These are phyloP conservation scores for Colistium nudipinnis DNA, from an alignment of 2,113 vertebrate genomes.

Conservation along the genomic window DNA sequence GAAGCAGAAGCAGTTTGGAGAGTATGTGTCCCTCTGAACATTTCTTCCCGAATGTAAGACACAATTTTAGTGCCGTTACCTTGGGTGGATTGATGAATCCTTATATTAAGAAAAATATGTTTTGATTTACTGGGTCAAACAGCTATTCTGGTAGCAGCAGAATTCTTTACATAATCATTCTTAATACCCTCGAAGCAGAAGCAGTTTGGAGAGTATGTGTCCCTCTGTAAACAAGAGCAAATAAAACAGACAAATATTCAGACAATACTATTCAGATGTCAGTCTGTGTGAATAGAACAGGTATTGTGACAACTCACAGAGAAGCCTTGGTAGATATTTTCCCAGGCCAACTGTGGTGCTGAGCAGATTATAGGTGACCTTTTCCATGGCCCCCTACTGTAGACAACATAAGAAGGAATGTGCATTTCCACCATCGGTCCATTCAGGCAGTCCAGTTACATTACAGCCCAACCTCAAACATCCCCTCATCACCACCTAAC, in stretches of 20 bases:
- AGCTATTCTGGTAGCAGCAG: constrained; percentile 6
- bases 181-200: constrained; percentile 25
- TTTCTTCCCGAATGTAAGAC: too few species aligned
- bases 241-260: constrained; percentile 23
- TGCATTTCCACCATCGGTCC: too few species aligned
- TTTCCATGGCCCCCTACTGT: too few species aligned
- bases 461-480: too few species aligned
- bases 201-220: constrained; percentile 41
- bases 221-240: constrained; percentile 30
- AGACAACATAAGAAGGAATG: too few species aligned
- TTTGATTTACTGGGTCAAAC: constrained; percentile 13
- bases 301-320: constrained; percentile 12
- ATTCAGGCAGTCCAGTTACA: too few species aligned
- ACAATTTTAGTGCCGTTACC: too few species aligned
- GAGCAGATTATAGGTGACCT: constrained; percentile 19
- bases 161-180: constrained; percentile 17
- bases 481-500: too few species aligned
- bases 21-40: constrained; percentile 32
- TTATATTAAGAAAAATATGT: too few species aligned
- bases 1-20: constrained; percentile 36
- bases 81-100: too few species aligned
- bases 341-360: constrained; percentile 5
- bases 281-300: constrained; percentile 14
- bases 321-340: constrained; percentile 38
- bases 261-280: constrained; percentile 25